Evolutionary conservation across 2,888 invertebrate genomes (phyloP).

Genomic region (Neoitamus cyanurus): DNA sequence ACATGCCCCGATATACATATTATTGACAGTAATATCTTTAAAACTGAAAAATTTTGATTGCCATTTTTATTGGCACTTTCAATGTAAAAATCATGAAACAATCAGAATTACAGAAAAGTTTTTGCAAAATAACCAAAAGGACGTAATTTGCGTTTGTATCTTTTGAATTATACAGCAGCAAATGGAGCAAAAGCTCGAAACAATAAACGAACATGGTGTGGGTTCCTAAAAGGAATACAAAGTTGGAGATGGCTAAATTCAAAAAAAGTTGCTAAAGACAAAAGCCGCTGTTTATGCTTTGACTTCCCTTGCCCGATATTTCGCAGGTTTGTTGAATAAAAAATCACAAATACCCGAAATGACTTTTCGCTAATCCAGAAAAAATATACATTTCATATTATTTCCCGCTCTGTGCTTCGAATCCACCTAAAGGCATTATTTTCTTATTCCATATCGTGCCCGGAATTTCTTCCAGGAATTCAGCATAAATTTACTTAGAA

Average conservation of each 20-base stretch:
- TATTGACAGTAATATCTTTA: too few relatives aligned
- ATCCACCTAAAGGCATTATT: conserved; percentile 21
- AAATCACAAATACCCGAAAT: background rate
- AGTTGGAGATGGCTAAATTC: background rate
- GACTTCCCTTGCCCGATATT: background rate
- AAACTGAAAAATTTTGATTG: too few relatives aligned
- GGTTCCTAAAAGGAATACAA: too few relatives aligned
- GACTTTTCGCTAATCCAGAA: conserved; percentile 5
- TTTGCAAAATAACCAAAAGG: too few relatives aligned
- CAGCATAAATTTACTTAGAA: conserved; percentile 20
- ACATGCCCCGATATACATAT: too few relatives aligned
- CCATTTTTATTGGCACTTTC: too few relatives aligned
- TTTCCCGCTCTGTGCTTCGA: conserved; percentile 3
- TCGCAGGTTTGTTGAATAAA: background rate
- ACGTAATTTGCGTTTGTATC: too few relatives aligned
- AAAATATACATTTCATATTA: conserved; percentile 30
- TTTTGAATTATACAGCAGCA: too few relatives aligned
- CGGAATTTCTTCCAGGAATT: conserved; percentile 1
- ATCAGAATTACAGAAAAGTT: too few relatives aligned
- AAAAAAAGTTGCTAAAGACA: background rate
- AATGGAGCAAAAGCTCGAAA: too few relatives aligned
- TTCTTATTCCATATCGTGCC: conserved; percentile 19
- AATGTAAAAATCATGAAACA: too few relatives aligned
- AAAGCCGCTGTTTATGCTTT: background rate
- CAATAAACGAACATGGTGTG: too few relatives aligned